Percentiles rank a stretch among this genome's conserved stretches.
Conservation (phyloP, 2,888 invertebrate genomes). For the Drosophila mulleri region DNA sequence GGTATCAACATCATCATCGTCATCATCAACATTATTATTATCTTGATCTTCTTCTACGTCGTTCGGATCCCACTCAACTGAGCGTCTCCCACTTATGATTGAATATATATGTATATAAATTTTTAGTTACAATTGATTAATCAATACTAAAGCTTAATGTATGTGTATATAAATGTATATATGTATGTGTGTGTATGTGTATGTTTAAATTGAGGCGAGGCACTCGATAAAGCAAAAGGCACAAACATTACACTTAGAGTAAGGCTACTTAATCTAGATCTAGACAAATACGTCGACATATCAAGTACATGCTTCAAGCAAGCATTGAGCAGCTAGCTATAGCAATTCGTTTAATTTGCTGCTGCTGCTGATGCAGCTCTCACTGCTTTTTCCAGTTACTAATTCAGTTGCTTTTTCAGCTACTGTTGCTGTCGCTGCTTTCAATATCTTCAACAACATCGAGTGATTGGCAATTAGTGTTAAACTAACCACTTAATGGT, state of each 20-base stretch:
- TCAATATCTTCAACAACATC: slow-evolving; percentile 28
- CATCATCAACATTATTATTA: slow-evolving; percentile 18
- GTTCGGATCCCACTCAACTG: background rate
- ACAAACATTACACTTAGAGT: slow-evolving; percentile 73
- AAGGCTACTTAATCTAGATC: slow-evolving; percentile 62
- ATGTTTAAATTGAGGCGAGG: slow-evolving; percentile 53
- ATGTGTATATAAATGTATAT: slow-evolving; percentile 3
- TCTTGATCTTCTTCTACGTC: slow-evolving; percentile 11
- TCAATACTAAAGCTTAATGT: slow-evolving; percentile 34
- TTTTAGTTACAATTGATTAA: slow-evolving; percentile 33
- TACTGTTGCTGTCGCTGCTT: background rate
- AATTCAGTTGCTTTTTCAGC: slow-evolving; percentile 12
- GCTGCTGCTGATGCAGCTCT: background rate
- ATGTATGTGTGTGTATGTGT: slow-evolving; percentile 28
- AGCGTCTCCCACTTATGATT: background rate
- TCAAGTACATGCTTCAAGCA: slow-evolving; percentile 71
- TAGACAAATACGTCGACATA: slow-evolving; percentile 53
- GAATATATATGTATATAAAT: slow-evolving; percentile 9
- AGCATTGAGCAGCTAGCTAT: slow-evolving; percentile 28
- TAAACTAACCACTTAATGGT: slow-evolving; percentile 51
- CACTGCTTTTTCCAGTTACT: slow-evolving; percentile 11
- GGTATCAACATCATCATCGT: slow-evolving; percentile 18
- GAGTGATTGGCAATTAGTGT: slow-evolving; percentile 61
- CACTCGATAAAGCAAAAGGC: slow-evolving; percentile 75
- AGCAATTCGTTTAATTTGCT: slow-evolving; percentile 4